Conservation (phyloP, 2,888 invertebrate genomes). For the Cantharis lateralis region DNA sequence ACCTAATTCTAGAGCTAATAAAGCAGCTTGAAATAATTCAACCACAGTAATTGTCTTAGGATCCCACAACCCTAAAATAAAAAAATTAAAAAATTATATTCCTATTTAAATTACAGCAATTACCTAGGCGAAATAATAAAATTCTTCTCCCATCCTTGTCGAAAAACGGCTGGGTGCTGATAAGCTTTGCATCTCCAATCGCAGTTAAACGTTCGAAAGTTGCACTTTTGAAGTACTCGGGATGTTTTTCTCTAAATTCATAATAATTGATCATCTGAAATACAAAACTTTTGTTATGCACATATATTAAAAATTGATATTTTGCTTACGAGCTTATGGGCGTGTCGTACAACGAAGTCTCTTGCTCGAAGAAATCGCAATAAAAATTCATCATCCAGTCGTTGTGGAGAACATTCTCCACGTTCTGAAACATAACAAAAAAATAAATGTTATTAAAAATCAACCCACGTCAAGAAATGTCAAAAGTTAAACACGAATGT, state of each 20-base stretch:
- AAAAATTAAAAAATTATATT: not conserved
- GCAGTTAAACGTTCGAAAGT: constrained; percentile 66
- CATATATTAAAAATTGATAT: not conserved
- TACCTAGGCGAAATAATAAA: constrained; percentile 73
- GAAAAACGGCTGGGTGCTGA: constrained; percentile 75
- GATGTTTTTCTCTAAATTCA: constrained; percentile 74
- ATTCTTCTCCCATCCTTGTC: constrained; percentile 76
- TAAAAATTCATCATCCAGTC: constrained; percentile 77
- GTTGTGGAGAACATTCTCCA: constrained; percentile 73
- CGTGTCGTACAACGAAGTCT: constrained; percentile 70
- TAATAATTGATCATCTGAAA: constrained; percentile 76
- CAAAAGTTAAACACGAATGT: constrained; percentile 14
- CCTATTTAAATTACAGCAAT: constrained; percentile 12
- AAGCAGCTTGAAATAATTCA: constrained; percentile 73
- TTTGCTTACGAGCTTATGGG: constrained; percentile 70
- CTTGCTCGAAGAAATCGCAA: constrained; percentile 76
- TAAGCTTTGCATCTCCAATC: constrained; percentile 70
- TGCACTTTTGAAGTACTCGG: constrained; percentile 68
- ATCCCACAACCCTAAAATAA: constrained; percentile 70
- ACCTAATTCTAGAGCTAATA: constrained; percentile 73
- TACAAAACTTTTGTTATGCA: not conserved
- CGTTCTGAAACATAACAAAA: constrained; percentile 62
- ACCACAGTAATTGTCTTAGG: constrained; percentile 67
- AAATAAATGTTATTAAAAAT: constrained; percentile 17
- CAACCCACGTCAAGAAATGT: constrained; percentile 13